Conservation (phyloP, 30 jellyfish, hydroid and myxozoan species). For the Aurelia aurita region DNA sequence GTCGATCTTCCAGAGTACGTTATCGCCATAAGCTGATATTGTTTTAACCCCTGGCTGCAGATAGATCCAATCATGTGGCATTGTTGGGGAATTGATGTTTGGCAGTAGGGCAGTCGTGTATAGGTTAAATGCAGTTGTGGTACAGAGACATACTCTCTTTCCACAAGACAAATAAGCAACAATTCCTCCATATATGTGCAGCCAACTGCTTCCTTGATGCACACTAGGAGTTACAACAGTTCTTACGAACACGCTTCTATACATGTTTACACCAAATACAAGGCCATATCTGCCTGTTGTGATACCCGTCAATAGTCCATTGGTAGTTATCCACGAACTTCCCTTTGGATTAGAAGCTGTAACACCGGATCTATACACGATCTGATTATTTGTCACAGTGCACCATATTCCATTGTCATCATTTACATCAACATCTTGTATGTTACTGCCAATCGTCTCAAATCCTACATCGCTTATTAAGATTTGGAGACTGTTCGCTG, state of each 20-base stretch:
- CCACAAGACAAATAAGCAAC: no score
- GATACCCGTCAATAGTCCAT: not conserved
- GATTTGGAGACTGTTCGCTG: not conserved
- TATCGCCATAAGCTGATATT: constrained; percentile 20
- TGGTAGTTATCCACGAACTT: not conserved
- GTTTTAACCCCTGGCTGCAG: not conserved
- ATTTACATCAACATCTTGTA: not conserved
- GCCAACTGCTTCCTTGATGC: constrained; percentile 16
- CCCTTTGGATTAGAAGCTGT: constrained; percentile 29
- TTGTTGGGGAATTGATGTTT: no score
- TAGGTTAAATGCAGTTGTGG: no score
- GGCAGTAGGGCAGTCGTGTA: no score
- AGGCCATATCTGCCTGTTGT: constrained; percentile 34
- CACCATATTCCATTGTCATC: not conserved
- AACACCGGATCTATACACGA: constrained; percentile 6
- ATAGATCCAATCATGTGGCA: not conserved
- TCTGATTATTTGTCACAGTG: not conserved
- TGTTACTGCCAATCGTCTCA: constrained; percentile 9
- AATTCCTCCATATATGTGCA: no score
- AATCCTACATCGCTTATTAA: not conserved
- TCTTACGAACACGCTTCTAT: not conserved
- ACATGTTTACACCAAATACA: not conserved
- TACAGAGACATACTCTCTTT: no score
- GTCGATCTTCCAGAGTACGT: constrained; percentile 34
- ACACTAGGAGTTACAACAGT: not conserved